These are phyloP conservation scores for Drosophila picticornis DNA, from an alignment of 2,888 invertebrate genomes.

Conservation along the genomic window DNA sequence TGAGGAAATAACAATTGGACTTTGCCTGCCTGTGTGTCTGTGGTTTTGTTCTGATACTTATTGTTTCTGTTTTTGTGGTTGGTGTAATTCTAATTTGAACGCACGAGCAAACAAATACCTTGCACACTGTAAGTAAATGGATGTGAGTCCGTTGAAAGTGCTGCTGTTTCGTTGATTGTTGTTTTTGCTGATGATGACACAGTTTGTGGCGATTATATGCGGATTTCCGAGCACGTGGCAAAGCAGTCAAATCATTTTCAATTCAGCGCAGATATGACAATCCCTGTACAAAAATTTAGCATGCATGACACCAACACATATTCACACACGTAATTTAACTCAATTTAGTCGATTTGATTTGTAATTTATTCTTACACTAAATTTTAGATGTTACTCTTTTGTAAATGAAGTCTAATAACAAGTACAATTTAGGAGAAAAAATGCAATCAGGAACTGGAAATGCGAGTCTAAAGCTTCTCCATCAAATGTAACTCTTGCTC, in stretches of 20 bases:
- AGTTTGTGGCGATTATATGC: slow-evolving; percentile 23
- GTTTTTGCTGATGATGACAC: slow-evolving; percentile 16
- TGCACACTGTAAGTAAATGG: not conserved
- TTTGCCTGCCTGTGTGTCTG: slow-evolving; percentile 2
- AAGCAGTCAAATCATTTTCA: not conserved
- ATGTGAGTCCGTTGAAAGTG: slow-evolving; percentile 2
- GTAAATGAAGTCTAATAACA: not conserved
- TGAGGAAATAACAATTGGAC: slow-evolving; percentile 22
- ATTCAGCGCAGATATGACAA: not conserved
- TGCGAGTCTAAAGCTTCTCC: not conserved
- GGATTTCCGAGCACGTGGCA: not conserved
- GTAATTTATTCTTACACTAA: not conserved
- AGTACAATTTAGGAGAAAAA: not conserved
- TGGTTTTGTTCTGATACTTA: slow-evolving; percentile 2
- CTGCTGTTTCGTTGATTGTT: slow-evolving; percentile 13
- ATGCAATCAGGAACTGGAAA: not conserved
- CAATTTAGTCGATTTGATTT: not conserved
- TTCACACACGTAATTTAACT: not conserved
- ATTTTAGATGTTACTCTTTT: not conserved
- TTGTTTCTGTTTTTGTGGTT: slow-evolving; percentile 17
- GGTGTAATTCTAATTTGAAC: slow-evolving; percentile 49
- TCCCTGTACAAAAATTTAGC: not conserved
- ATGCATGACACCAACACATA: not conserved
- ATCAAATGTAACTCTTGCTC: not conserved
- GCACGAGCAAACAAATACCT: slow-evolving; percentile 53